Conservation (phyloP, 2,113 vertebrate genomes). For the Labeo rohita region DNA sequence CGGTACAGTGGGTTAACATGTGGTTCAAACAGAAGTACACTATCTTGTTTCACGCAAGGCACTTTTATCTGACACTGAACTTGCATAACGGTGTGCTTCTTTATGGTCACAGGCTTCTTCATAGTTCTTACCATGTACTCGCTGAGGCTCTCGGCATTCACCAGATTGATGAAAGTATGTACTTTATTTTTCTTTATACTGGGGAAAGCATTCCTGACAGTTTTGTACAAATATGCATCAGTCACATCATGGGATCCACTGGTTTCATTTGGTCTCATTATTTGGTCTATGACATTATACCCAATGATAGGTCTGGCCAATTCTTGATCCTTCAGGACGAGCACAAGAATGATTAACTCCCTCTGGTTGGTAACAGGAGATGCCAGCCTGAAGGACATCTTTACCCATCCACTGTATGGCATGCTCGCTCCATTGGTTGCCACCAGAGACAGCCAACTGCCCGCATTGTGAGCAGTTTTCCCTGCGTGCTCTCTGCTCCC, state of each 20-base stretch:
- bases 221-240: background rate
- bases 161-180: background rate
- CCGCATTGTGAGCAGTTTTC: too few species aligned
- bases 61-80: background rate
- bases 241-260: background rate
- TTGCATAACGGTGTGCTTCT: background rate
- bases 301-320: background rate
- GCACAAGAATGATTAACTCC: conserved; percentile 5
- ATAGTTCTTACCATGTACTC: too few species aligned
- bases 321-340: conserved; percentile 5
- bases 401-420: conserved; percentile 1
- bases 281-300: background rate
- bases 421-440: background rate
- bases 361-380: background rate
- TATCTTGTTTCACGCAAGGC: background rate
- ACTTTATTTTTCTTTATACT: background rate
- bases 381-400: background rate
- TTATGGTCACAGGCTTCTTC: background rate
- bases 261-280: background rate
- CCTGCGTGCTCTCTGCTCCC: too few species aligned
- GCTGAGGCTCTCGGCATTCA: background rate
- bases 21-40: background rate
- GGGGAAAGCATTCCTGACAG: background rate
- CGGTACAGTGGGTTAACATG: background rate
- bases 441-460: background rate